Base-by-base conservation (phyloP, 23 tunicate genomes). In the Halocynthia aurantium region DNA sequence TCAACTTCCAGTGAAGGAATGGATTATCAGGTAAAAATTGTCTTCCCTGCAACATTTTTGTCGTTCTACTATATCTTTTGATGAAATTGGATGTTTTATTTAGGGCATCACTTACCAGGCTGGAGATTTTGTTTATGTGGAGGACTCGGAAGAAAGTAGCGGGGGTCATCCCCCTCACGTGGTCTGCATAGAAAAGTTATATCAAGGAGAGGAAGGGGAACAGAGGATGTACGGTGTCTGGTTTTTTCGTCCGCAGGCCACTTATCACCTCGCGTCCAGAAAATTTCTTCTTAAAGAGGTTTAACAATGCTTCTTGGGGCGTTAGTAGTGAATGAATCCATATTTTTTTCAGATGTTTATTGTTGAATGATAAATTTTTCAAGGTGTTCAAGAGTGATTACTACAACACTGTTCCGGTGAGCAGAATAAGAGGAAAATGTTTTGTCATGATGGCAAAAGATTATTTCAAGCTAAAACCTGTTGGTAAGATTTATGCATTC, bases 321-420 rank as follows among this genome's bases (percentile, higher is more conserved):
- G 12, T 12, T 57, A 10, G 10, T 1, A 13, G 15, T 15, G 4
- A 13, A 58, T 58, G 17, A 2, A 15, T 65, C 31, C 9, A 9
- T 65, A 9, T 6, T 15, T 65, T 65, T 5, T 11, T 49, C 31
- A 8, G 19, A 20, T 65, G 5, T 10, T 20, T 71, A 20, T 51
- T 67, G 13, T 67, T 67, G 72, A 67, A 18, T 57, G 73, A 20
- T 76, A 60, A 17, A 20, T 55, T 50, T 62, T 80, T 81, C 10
- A 81, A 91, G 97, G 90, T 91, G 51, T 91, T 91, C 77, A 91
- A 85, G 72, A 91, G 90, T 64, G 97, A 91, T 78, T 91, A 85
- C 61, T 85, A 91, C 81, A 91, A 91, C 77, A 82, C 87, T 17
- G 87, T 91, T 8, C 85, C 84, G 6, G 73, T 85, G 52, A 72